Percentiles rank a stretch among this genome's conserved stretches.
Conservation (phyloP, 2,888 invertebrate species). For the Drosophila yooni region DNA sequence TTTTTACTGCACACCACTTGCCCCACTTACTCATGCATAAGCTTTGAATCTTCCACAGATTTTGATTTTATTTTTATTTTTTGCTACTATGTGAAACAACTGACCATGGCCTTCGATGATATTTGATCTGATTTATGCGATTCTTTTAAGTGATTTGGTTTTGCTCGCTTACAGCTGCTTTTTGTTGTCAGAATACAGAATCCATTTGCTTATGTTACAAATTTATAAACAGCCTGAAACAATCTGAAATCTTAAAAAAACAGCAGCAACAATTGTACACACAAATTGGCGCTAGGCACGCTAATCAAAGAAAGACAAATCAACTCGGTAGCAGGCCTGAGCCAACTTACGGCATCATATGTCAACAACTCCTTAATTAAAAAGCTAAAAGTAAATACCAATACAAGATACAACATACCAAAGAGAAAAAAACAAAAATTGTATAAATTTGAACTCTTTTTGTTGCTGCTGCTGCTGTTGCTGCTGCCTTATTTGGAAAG, state of each 20-base stretch:
- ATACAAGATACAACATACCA: conserved; percentile 5
- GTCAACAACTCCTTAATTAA: conserved; percentile 53
- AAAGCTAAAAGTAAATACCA: conserved; percentile 32
- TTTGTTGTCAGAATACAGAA: conserved; percentile 40
- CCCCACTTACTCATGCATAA: conserved; percentile 2
- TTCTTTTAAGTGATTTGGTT: conserved; percentile 46
- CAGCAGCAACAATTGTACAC: conserved; percentile 25
- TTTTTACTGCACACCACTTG: not conserved
- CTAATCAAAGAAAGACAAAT: conserved; percentile 51
- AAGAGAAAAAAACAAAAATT: not conserved
- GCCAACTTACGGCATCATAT: conserved; percentile 2
- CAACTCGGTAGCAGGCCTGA: conserved; percentile 20
- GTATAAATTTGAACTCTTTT: not conserved
- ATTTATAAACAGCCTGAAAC: conserved; percentile 45
- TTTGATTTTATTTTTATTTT: conserved; percentile 9
- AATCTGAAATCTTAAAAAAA: conserved; percentile 26
- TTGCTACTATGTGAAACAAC: not conserved
- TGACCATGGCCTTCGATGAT: conserved; percentile 56
- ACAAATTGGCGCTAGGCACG: conserved; percentile 49
- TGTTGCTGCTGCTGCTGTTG: not conserved
- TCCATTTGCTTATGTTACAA: conserved; percentile 50
- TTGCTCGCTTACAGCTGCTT: conserved; percentile 28
- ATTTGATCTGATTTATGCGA: conserved; percentile 33
- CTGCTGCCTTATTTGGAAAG: conserved; percentile 51
- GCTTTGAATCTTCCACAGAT: conserved; percentile 7